Conservation (phyloP, 1,140 invertebrate genomes). For the Schlechtendalia chinensis region DNA sequence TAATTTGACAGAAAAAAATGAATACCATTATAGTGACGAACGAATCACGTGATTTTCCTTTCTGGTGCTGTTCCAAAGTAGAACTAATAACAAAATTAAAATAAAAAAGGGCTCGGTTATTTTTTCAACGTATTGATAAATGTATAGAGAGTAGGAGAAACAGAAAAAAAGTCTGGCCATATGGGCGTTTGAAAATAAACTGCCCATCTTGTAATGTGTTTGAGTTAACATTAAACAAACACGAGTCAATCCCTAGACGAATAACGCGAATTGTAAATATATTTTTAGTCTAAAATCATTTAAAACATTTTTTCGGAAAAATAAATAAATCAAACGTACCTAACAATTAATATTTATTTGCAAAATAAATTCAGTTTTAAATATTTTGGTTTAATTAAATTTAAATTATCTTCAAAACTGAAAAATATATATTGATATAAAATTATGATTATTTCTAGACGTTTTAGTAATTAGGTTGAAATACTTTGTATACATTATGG, state of each 20-base stretch:
- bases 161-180: neutral
- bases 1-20: neutral
- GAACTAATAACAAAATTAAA: neutral
- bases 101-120: neutral
- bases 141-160: neutral
- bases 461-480: too few relatives aligned
- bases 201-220: neutral
- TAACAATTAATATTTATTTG: too few relatives aligned
- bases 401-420: too few relatives aligned
- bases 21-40: neutral
- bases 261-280: neutral
- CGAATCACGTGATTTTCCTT: neutral
- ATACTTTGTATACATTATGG: too few relatives aligned
- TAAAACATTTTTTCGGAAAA: neutral
- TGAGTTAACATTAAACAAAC: slow-evolving; percentile 5
- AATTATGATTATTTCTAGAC: neutral
- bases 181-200: neutral
- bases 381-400: neutral
- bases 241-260: neutral
- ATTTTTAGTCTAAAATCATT: neutral
- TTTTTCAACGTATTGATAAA: neutral
- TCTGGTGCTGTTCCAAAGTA: neutral
- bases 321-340: neutral
- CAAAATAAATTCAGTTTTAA: neutral
- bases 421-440: too few relatives aligned